Conservation (phyloP, 2,113 vertebrate species). For the Motacilla alba region DNA sequence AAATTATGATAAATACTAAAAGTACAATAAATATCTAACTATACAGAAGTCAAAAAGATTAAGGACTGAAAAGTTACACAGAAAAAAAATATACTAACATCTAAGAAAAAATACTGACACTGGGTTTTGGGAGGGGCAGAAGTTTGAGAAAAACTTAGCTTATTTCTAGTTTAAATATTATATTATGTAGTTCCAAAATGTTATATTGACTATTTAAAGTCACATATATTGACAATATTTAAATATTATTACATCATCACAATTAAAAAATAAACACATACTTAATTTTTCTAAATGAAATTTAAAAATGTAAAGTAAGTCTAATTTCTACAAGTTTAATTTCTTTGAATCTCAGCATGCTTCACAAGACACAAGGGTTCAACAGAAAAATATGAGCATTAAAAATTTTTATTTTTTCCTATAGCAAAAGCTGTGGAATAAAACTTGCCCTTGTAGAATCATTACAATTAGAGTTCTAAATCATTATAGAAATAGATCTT, state of each 20-base stretch:
- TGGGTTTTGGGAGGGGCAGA: fast-evolving
- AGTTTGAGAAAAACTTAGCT: neutral
- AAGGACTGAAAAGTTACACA: neutral
- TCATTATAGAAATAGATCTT: neutral
- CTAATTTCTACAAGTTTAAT: neutral
- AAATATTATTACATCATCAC: neutral
- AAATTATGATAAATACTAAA: too few relatives aligned
- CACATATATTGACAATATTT: neutral
- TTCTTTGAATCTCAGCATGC: neutral
- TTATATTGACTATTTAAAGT: neutral
- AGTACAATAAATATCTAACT: neutral
- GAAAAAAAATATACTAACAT: neutral
- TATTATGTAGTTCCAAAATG: neutral
- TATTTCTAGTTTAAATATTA: neutral
- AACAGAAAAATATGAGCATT: neutral
- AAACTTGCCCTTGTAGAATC: neutral
- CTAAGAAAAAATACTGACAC: neutral
- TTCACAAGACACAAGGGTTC: neutral
- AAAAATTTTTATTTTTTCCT: neutral
- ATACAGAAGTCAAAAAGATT: neutral
- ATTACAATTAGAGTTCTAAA: neutral
- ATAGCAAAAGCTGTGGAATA: neutral
- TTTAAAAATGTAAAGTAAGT: neutral
- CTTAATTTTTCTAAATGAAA: neutral
- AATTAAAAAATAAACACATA: neutral